Conservation (phyloP, 2,888 invertebrate species). For the Agrotis clavis region DNA sequence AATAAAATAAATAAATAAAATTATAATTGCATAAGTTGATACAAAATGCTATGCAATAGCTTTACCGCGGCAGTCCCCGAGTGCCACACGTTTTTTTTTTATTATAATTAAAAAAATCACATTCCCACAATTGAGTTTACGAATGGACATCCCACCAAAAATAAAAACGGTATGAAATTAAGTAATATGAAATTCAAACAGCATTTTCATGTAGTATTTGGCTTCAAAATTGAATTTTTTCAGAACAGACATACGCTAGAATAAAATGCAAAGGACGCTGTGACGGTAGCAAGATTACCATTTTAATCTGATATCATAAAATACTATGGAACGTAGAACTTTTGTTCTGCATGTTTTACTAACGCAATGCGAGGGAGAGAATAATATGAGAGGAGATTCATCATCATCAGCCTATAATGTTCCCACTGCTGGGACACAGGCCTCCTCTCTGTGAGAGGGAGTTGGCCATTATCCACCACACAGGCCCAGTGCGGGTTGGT, state of each 20-base stretch:
- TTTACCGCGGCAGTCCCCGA: too few relatives aligned
- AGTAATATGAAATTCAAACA: constrained; percentile 21
- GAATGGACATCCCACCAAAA: constrained; percentile 17
- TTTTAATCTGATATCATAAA: constrained; percentile 32
- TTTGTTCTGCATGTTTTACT: constrained; percentile 1
- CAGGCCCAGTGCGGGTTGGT: too few relatives aligned
- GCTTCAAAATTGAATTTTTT: constrained; percentile 43
- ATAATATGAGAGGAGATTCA: too few relatives aligned
- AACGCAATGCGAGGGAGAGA: not conserved
- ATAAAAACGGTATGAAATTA: constrained; percentile 3
- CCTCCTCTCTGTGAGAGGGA: too few relatives aligned
- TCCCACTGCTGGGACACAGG: too few relatives aligned
- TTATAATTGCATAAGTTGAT: too few relatives aligned
- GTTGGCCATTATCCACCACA: too few relatives aligned
- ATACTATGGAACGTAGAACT: constrained; percentile 19
- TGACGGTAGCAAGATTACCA: constrained; percentile 34
- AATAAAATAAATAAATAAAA: too few relatives aligned
- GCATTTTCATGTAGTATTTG: constrained; percentile 3
- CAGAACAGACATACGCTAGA: constrained; percentile 13
- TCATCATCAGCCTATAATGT: too few relatives aligned
- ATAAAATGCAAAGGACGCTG: constrained; percentile 11
- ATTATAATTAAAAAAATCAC: not conserved
- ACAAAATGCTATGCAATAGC: too few relatives aligned
- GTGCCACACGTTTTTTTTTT: too few relatives aligned
- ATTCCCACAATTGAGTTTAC: not conserved